Base-by-base conservation (phyloP, 2,113 vertebrate species). In the Hemiscyllium ocellatum region DNA sequence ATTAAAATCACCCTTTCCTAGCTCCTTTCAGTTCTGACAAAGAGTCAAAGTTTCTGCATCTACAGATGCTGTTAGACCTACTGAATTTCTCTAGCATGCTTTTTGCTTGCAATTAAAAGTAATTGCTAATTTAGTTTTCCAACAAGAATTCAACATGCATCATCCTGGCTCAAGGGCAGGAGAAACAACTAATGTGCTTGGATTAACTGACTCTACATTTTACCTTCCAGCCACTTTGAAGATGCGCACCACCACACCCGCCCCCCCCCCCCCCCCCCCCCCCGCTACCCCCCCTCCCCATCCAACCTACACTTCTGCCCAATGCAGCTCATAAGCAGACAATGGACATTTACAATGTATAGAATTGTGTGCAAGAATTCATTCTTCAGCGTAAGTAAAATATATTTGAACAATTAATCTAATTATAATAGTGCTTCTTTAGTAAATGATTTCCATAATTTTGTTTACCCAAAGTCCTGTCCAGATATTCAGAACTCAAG, bases 401-500 rank as follows among this genome's bases (percentile, higher is more conserved):
- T 61, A 17, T n/a, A 15, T n/a, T 80, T 80, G 33, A 61, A n/a
- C 4, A 90, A 65, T 29, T 3, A 65, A n/a, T 17, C 1, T 52
- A 12, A 1, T 29, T 29, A 89, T 24, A 86, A 50, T 8, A 56
- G 24, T 24, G 76, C 76, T n/a, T 89, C 24, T 87, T 87, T 87
- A 52, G 47, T 87, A 89, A 89, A 61, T 89, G 26, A 90, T 65
- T 90, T 90, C 24, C 86, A 26, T 29, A 89, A 50, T 94, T 86
- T 42, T 22, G 15, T 12, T 47, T n/a, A 42, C 65, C 29, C 20
- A 42, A 94, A 69, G 42, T 37, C 66, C n/a, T 94, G 50, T 29
- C 19, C 65, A 93, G 37, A 93, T n/a, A 68, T 93, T 66, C 56
- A 65, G 19, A n/a, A 33, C 29, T 94, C 65, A 66, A 69, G 91